Base-by-base conservation (phyloP, 2,797 vertebrate species). In the Gymnothorax reevesii region DNA sequence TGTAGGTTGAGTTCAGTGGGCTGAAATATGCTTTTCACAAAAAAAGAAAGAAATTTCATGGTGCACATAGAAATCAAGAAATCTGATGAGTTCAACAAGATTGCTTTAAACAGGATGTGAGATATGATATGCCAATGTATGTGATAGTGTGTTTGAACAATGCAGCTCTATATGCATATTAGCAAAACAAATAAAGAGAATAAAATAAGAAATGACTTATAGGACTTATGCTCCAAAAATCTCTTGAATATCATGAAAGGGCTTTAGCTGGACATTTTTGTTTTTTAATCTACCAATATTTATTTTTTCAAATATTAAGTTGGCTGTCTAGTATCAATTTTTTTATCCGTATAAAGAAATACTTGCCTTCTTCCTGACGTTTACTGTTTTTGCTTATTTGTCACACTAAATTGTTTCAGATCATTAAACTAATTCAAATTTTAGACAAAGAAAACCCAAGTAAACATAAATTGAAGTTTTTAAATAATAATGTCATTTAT, bases 1-100 rank as follows among this genome's bases (percentile, higher is more conserved):
- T 49, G 83, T 87, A 82, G 64, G 85, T 88, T 86, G 5, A n/a
- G 17, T 80, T 55, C 49, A 80, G 77, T 54, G 6, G 22, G 77
- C 20, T 54, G 77, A 52, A 80, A 55, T 80, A n/a, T 49, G 3
- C 20, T 49, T 0, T 5, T 12, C 7, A 52, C 2, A 1, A 27
- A 73, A 42, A n/a, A 73, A 73, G 42, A 7, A 79, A 49, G 20
- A 79, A 49, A 42, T 52, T 52, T 54, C 33, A 49, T 13, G 33
- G 75, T 42, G 42, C 75, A 79, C 33, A 52, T 79, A 22, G 7
- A 49, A 17, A 77, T 49, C 1, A 9, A 66, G 8, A 27, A 73
- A 33, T 73, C 2, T 9, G 8, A 27, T 27, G 25, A 73, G 25
- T 13, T 4, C 12, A 27, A 33, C 33, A 10, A 27, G 69, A 33